Conservation (phyloP, 2,888 invertebrate species). For the Notodonta dromedarius region DNA sequence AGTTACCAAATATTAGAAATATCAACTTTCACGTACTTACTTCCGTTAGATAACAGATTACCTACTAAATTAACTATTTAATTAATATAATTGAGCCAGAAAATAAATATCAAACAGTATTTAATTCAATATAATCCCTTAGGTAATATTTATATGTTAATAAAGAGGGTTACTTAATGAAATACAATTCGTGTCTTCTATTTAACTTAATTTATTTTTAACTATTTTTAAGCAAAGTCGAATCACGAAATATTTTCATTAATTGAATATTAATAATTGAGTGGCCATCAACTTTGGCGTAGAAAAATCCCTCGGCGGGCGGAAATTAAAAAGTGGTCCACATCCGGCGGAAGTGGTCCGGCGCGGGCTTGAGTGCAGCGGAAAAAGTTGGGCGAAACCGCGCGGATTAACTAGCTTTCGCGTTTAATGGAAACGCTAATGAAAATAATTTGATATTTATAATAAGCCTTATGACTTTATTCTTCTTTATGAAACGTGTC, state of each 20-base stretch:
- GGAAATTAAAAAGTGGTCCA: conserved; percentile 81
- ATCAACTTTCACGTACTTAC: no score
- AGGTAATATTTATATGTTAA: no score
- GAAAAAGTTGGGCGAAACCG: conserved; percentile 65
- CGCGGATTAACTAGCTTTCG: conserved; percentile 59
- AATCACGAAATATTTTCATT: conserved; percentile 68
- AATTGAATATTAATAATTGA: conserved; percentile 82
- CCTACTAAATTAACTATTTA: no score
- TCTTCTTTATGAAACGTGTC: not conserved
- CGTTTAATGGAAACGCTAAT: conserved; percentile 36
- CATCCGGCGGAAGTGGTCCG: conserved; percentile 67
- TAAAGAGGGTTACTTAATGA: no score
- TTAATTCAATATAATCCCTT: no score
- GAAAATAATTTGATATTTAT: conserved; percentile 34
- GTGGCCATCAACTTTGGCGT: conserved; percentile 62
- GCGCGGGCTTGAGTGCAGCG: conserved; percentile 69
- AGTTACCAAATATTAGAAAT: no score
- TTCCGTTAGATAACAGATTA: no score
- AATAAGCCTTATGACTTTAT: conserved; percentile 7
- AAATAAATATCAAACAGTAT: no score
- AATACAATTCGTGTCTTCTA: no score
- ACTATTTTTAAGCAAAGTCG: conserved; percentile 9
- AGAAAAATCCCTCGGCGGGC: conserved; percentile 77
- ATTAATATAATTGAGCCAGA: no score
- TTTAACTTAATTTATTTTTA: no score